These are phyloP conservation scores for Brachylomia viminalis DNA, from an alignment of 2,888 invertebrate species.

Conservation along the genomic window DNA sequence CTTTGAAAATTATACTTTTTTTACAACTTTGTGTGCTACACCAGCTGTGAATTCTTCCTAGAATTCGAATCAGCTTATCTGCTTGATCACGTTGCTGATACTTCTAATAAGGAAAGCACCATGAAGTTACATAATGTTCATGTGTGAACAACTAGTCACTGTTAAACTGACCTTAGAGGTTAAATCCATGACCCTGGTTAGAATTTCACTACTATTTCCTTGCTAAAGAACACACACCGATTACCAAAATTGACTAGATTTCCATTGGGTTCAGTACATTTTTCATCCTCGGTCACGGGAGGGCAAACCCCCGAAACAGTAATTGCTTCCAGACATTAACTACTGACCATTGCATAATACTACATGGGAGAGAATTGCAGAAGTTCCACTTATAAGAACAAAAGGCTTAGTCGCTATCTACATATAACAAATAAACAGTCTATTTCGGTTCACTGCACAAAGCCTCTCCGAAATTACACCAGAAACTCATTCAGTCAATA, in stretches of 20 bases:
- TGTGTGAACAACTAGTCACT: conserved; percentile 8
- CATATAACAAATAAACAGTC: background rate
- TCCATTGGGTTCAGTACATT: conserved; percentile 33
- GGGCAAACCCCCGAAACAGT: conserved; percentile 38
- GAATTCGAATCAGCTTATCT: background rate
- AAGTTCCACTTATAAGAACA: conserved; percentile 11
- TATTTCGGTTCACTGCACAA: background rate
- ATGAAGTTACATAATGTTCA: background rate
- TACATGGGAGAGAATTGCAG: background rate
- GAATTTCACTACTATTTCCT: conserved; percentile 10
- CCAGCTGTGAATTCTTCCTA: background rate
- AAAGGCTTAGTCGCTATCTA: background rate
- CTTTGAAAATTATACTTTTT: background rate
- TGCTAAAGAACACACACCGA: conserved; percentile 9
- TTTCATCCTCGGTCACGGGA: conserved; percentile 44
- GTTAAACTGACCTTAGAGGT: background rate
- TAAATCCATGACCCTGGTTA: conserved; percentile 23
- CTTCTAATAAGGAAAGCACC: background rate
- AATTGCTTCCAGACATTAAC: conserved; percentile 54
- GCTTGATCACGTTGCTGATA: background rate
- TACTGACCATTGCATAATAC: conserved; percentile 56
- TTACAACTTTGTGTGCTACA: background rate
- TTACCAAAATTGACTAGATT: conserved; percentile 41
- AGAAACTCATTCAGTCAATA: conserved; percentile 4
- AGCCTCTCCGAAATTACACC: background rate